Base-by-base conservation (phyloP, 2,797 vertebrate species). In the Arrhamphus sclerolepis region DNA sequence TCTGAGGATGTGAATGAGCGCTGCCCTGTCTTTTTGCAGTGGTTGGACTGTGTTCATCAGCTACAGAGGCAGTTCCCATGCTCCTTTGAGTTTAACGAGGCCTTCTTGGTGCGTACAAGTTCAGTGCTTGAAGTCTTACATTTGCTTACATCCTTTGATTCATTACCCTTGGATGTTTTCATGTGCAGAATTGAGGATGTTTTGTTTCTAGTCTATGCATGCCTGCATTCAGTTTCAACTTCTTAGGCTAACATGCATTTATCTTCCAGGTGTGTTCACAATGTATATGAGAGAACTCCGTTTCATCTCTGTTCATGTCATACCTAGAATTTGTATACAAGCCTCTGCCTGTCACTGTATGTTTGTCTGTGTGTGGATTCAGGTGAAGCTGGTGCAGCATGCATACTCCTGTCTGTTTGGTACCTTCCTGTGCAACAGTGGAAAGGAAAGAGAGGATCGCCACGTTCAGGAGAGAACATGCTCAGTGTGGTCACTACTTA, bases 51-150 rank as follows among this genome's bases (percentile, higher is more conserved):
- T 17, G 97, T 98, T 66, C 97, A 99, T 87, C 97, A 99, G 87
- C 94, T 99, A 81, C 97, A 98, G 90, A 94, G 97, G 86, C 97
- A 99, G 86, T 99, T 98, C 83, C 97, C 97, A n/a, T 99, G 97
- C 89, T 98, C 97, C 78, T 99, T 99, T 71, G 97, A 98, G 89
- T 99, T 99, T 78, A 98, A 95, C 5, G 97, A 99, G 93, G 97
- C 97, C 91, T 99, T 98, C 87, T 93, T 99, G 94, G 97, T 99
- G 77, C n/a, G 91, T 69, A 13, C 20, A 22, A 7, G 4, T 63
- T 10, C 18, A 9, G 34, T 46, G 6, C 13, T 18, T 22, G 20
- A 21, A 48, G n/a, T 60, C 14, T 26, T 24, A 46, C 20, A n/a
- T 28, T 7, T 18, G 21, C 26, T 22, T 2, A 19, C n/a, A 52